These are phyloP conservation scores for Xiphophorus couchianus DNA, from an alignment of 2,113 vertebrate species.

Conservation along the genomic window DNA sequence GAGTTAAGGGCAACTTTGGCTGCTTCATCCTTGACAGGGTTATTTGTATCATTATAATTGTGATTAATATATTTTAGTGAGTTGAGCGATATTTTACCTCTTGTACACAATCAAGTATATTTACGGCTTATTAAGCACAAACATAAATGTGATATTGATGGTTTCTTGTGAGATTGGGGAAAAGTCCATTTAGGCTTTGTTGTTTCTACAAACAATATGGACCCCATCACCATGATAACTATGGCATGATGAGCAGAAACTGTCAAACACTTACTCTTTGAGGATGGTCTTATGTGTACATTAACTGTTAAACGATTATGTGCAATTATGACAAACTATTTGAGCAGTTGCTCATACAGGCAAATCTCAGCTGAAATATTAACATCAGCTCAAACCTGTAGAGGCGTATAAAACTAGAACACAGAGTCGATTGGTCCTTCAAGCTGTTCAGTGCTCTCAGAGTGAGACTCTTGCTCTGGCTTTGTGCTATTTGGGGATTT, in stretches of 20 bases:
- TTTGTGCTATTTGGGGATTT: conserved; percentile 52
- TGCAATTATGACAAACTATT: background rate
- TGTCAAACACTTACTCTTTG: background rate
- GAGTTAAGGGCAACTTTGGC: conserved; percentile 32
- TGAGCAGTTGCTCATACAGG: background rate
- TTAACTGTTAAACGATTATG: conserved; percentile 17
- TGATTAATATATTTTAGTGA: conserved; percentile 55
- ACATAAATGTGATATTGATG: conserved; percentile 33
- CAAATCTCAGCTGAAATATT: background rate
- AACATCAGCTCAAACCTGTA: background rate
- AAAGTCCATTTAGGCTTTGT: conserved; percentile 54
- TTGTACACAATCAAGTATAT: conserved; percentile 41
- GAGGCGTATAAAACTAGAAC: background rate
- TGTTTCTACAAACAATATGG: conserved; percentile 19
- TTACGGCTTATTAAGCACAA: conserved; percentile 54
- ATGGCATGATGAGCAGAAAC: background rate
- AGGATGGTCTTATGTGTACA: background rate
- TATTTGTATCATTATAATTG: conserved; percentile 47
- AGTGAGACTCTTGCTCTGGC: conserved; percentile 17
- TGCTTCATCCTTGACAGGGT: conserved; percentile 27
- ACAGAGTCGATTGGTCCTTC: background rate
- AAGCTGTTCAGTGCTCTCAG: background rate
- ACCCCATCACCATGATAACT: conserved; percentile 24
- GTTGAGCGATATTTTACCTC: conserved; percentile 52
- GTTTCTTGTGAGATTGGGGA: conserved; percentile 54